A percentile compares a stretch with the other conserved stretches of the same genome.
Conservation (phyloP, 2,113 vertebrate genomes). For the Sinocyclocheilus maitianheensis region DNA sequence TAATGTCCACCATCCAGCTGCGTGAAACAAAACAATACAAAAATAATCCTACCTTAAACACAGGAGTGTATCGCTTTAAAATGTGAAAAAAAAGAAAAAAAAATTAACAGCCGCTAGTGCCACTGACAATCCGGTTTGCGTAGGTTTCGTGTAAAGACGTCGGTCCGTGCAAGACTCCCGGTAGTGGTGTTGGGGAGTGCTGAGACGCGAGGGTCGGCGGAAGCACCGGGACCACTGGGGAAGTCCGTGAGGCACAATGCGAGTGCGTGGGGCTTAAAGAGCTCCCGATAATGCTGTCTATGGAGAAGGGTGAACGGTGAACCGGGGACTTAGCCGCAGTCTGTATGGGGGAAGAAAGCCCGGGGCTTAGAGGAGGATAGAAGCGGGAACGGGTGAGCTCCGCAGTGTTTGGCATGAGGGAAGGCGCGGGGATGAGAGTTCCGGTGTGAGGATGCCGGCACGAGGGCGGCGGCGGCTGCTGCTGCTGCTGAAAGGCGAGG, state of each 20-base stretch:
- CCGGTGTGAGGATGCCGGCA: slow-evolving; percentile 73
- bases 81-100: slow-evolving; percentile 40
- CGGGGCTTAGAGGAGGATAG: slow-evolving; percentile 80
- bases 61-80: slow-evolving; percentile 63
- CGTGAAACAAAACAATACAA: slow-evolving; percentile 77
- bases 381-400: slow-evolving; percentile 84
- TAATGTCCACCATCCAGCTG: slow-evolving; percentile 76
- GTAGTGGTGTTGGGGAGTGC: slow-evolving; percentile 59
- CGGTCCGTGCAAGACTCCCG: slow-evolving; percentile 60
- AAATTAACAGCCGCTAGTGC: slow-evolving; percentile 81
- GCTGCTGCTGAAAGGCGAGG: slow-evolving; percentile 87
- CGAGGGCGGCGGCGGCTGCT: slow-evolving; percentile 59
- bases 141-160: slow-evolving; percentile 81
- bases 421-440: slow-evolving; percentile 75
- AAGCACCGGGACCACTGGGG: slow-evolving; percentile 78
- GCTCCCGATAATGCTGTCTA: slow-evolving; percentile 90
- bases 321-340: slow-evolving; percentile 72
- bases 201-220: slow-evolving; percentile 75
- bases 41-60: slow-evolving; percentile 84
- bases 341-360: slow-evolving; percentile 70
- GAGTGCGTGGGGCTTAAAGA: slow-evolving; percentile 73
- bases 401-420: slow-evolving; percentile 76
- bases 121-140: slow-evolving; percentile 84
- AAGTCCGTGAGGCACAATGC: slow-evolving; percentile 78
- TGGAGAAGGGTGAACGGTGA: slow-evolving; percentile 88